Percentiles rank a stretch among this genome's conserved stretches.
Evolutionary conservation across 2,797 vertebrate genomes (phyloP).

Genomic region (Arnoldichthys spilopterus): DNA sequence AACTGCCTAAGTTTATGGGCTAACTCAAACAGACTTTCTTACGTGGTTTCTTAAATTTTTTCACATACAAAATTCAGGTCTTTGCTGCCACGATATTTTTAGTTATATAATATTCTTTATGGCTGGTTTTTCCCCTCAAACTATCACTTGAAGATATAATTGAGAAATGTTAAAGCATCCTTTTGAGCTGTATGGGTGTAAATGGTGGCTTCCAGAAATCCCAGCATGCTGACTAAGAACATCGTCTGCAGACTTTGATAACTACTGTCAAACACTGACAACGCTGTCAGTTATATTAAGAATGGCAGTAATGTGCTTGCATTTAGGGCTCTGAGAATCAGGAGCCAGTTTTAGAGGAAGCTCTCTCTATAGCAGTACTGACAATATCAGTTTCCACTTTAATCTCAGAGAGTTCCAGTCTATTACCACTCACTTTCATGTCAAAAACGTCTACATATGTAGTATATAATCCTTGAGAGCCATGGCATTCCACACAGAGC

Average conservation of each 20-base stretch:
- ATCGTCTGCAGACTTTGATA: neutral
- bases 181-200: neutral
- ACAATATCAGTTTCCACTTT: too few species aligned
- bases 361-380: neutral
- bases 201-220: conserved; percentile 13
- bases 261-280: conserved; percentile 11
- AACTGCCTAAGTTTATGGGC: too few species aligned
- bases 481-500: neutral
- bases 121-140: too few species aligned
- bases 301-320: conserved; percentile 7
- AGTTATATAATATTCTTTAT: too few species aligned
- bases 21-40: too few species aligned
- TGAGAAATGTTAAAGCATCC: neutral
- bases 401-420: neutral
- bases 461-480: neutral
- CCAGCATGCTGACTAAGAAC: conserved; percentile 1
- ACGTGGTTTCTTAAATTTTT: too few species aligned
- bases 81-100: too few species aligned
- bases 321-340: neutral
- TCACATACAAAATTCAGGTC: too few species aligned
- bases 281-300: neutral
- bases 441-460: neutral
- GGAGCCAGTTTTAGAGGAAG: neutral
- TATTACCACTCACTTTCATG: neutral
- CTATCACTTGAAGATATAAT: neutral